Conservation (phyloP, 2,888 invertebrate genomes). For the Sepiola atlantica region DNA sequence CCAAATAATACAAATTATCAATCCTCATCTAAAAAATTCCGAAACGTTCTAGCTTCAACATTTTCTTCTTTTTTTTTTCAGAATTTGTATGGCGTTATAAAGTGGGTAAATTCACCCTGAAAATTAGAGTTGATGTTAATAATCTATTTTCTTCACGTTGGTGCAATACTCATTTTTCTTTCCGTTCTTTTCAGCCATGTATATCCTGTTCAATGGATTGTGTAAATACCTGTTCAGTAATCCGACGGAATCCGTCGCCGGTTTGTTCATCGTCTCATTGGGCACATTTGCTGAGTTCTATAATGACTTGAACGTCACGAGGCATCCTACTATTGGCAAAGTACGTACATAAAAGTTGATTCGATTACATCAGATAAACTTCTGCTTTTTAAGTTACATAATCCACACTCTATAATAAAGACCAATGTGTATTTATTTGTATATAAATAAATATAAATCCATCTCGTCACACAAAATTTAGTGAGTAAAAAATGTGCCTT, state of each 20-base stretch:
- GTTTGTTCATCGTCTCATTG: conserved; percentile 98
- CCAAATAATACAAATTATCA: too few relatives aligned
- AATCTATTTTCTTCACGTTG: too few relatives aligned
- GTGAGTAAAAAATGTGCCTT: too few relatives aligned
- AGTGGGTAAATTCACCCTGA: neutral
- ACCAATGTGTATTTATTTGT: too few relatives aligned
- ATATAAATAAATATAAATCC: too few relatives aligned
- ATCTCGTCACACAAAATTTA: too few relatives aligned
- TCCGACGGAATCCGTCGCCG: conserved; percentile 95
- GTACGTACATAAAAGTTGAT: conserved; percentile 75
- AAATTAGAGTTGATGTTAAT: neutral
- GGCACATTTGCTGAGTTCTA: conserved; percentile 97
- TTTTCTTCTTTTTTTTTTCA: too few relatives aligned
- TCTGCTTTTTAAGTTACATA: neutral
- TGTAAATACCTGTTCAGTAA: conserved; percentile 76
- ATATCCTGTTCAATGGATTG: conserved; percentile 72
- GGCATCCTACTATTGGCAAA: conserved; percentile 86
- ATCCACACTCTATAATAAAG: too few relatives aligned
- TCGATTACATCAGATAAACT: neutral
- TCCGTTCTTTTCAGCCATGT: conserved; percentile 72
- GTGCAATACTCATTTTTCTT: too few relatives aligned
- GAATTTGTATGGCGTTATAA: too few relatives aligned
- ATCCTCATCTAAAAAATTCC: too few relatives aligned
- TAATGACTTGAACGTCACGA: conserved; percentile 89
- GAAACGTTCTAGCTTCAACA: too few relatives aligned